Percentiles rank a stretch among this genome's conserved stretches.
These are phyloP conservation scores for Galago senegalensis DNA, from an alignment of 2,797 vertebrate species.

Conservation along the genomic window DNA sequence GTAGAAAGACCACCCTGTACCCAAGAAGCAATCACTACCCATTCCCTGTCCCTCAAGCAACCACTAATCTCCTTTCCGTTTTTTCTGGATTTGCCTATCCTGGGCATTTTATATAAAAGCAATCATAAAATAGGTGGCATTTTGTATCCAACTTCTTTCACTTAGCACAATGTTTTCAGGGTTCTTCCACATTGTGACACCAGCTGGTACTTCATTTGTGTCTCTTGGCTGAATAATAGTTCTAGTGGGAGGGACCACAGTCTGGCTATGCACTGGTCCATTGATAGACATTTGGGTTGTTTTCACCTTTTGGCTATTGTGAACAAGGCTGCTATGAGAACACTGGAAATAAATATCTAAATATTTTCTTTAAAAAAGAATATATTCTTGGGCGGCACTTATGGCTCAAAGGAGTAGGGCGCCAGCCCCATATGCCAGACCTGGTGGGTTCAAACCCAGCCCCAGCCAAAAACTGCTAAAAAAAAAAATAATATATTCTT, in stretches of 20 bases:
- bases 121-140: accelerated
- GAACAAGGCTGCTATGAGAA: accelerated
- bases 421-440: too few relatives aligned
- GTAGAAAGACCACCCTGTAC: accelerated
- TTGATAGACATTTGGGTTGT: accelerated
- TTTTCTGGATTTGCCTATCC: neutral
- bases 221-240: accelerated
- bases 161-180: accelerated
- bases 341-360: accelerated
- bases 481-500: too few relatives aligned
- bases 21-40: accelerated
- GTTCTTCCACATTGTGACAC: accelerated
- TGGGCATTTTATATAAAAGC: accelerated
- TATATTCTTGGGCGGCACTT: too few relatives aligned
- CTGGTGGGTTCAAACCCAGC: too few relatives aligned
- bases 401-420: too few relatives aligned
- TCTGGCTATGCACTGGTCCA: accelerated
- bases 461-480: too few relatives aligned
- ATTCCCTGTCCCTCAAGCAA: neutral
- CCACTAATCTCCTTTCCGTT: accelerated
- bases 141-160: neutral
- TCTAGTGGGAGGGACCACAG: neutral
- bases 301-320: neutral
- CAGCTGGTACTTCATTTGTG: neutral
- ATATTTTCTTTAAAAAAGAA: too few relatives aligned